Percentiles rank a stretch among this genome's conserved stretches.
phyloP scores from a whole-genome alignment of 2,888 invertebrate species.

The Cheilosia vulpina region DNA sequence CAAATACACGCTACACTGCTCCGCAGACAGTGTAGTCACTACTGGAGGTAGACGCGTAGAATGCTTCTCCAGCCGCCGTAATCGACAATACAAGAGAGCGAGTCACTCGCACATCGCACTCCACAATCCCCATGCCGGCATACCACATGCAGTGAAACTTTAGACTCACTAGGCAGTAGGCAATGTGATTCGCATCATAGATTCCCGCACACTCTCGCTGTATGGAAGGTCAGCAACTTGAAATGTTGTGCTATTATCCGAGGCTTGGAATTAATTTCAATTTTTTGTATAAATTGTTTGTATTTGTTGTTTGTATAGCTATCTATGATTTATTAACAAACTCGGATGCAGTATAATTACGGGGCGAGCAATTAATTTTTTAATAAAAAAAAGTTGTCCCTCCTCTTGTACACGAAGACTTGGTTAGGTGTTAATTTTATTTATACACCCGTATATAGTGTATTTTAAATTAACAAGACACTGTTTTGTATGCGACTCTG shows the following conservation, averaged over 20 bases:
- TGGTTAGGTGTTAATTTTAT: conserved; percentile 13
- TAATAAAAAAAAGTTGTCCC: not conserved
- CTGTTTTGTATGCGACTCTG: no score
- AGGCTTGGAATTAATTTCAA: not conserved
- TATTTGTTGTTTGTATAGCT: conserved; percentile 4
- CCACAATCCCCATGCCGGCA: not conserved
- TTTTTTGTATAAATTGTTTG: not conserved
- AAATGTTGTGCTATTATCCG: conserved; percentile 1
- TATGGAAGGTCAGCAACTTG: conserved; percentile 25
- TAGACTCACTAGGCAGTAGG: conserved; percentile 4
- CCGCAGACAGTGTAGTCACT: not conserved
- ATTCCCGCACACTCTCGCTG: not conserved
- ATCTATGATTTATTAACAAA: conserved; percentile 12
- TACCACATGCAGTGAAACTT: conserved; percentile 22
- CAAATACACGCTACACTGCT: not conserved
- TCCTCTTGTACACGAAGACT: not conserved
- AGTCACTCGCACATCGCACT: not conserved
- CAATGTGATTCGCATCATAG: conserved; percentile 23
- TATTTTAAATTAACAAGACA: not conserved
- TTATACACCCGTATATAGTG: not conserved
- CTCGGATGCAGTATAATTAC: conserved; percentile 7
- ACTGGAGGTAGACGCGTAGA: not conserved
- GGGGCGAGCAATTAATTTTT: conserved; percentile 9
- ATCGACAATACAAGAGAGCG: not conserved
- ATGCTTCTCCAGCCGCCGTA: not conserved